Percentiles rank a stretch among this genome's conserved stretches.
These are phyloP conservation scores for Polypedilum pembai DNA, from an alignment of 1,140 invertebrate species.

Conservation along the genomic window DNA sequence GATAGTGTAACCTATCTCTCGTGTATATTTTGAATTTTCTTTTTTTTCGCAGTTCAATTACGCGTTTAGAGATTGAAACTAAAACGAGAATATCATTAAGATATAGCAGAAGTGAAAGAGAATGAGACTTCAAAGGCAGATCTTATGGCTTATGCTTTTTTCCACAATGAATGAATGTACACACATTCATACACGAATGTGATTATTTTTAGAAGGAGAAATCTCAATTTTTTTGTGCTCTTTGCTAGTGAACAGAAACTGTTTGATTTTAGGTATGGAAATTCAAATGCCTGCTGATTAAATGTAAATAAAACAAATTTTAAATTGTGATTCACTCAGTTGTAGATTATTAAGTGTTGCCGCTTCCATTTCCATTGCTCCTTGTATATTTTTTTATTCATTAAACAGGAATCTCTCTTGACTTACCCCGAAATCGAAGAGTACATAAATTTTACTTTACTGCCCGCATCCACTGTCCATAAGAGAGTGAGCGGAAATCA, in stretches of 20 bases:
- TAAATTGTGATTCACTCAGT: not conserved
- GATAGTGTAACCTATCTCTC: no score
- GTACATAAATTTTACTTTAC: not conserved
- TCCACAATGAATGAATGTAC: not conserved
- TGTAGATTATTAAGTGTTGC: not conserved
- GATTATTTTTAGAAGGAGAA: slow-evolving; percentile 18
- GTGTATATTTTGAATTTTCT: not conserved
- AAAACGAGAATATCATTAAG: not conserved
- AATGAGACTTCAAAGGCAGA: not conserved
- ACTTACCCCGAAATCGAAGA: not conserved
- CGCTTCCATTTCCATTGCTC: not conserved
- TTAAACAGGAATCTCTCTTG: not conserved
- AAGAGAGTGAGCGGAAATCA: not conserved
- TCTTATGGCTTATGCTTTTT: not conserved
- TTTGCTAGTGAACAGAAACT: no score
- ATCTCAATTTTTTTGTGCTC: not conserved
- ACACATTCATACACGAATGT: not conserved
- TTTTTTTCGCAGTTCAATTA: slow-evolving; percentile 9
- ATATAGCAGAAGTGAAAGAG: not conserved
- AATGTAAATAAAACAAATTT: not conserved
- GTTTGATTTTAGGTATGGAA: not conserved
- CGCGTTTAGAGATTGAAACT: not conserved
- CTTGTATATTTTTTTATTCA: not conserved
- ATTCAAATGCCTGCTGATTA: slow-evolving; percentile 4
- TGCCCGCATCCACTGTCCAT: not conserved